Evolutionary conservation across 2,797 vertebrate species (phyloP).

Genomic region (Esox lucius): DNA sequence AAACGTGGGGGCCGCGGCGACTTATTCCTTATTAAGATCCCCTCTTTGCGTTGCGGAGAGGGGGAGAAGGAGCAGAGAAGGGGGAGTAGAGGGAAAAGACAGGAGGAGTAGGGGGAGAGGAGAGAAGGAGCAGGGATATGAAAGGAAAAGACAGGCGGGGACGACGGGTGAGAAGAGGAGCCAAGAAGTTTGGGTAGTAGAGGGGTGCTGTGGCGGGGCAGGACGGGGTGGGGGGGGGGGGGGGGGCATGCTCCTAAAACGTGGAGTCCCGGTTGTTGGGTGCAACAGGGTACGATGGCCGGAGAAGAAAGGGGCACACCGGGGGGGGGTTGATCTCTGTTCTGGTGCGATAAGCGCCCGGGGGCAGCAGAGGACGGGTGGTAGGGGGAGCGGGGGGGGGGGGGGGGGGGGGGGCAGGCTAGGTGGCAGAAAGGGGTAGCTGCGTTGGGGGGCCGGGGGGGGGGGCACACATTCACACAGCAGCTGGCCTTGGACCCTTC

Average conservation of each 20-base stretch:
- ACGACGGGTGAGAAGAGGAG: constrained; percentile 11
- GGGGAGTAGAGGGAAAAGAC: neutral
- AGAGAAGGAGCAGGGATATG: neutral
- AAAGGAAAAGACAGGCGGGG: neutral
- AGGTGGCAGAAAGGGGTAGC: neutral
- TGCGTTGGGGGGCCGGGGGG: too few species aligned
- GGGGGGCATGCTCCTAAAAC: constrained; percentile 11
- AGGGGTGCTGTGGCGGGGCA: neutral
- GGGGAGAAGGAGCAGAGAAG: neutral
- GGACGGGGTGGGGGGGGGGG: too few species aligned
- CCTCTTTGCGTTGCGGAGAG: constrained; percentile 8
- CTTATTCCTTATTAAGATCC: constrained; percentile 40
- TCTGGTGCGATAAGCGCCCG: constrained; percentile 40
- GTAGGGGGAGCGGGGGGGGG: neutral
- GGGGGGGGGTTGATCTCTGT: constrained; percentile 49
- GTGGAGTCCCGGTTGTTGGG: neutral
- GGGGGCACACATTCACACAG: constrained; percentile 31
- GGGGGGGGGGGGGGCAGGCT: neutral
- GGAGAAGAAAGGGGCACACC: constrained; percentile 26
- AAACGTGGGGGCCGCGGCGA: constrained; percentile 24
- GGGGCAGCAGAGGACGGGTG: constrained; percentile 4
- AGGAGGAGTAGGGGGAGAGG: constrained; percentile 5
- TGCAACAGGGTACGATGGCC: constrained; percentile 21
- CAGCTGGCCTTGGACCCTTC: constrained; percentile 44
- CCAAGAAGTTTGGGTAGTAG: constrained; percentile 9